Base-by-base conservation (phyloP, 1,140 invertebrate genomes). In the Wasmannia auropunctata region DNA sequence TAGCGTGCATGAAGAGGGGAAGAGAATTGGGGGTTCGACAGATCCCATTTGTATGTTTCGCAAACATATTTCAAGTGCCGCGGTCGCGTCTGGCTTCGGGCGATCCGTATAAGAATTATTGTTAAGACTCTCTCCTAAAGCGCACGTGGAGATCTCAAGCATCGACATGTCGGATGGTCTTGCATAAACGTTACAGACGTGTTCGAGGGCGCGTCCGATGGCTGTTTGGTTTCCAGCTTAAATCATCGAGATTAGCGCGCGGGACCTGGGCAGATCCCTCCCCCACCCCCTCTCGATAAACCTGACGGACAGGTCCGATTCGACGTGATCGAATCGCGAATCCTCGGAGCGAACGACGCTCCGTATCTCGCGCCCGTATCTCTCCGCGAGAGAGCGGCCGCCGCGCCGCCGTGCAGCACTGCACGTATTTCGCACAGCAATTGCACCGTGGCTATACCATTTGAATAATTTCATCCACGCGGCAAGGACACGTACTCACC, bases 401-500 rank as follows among this genome's bases (percentile, higher is more conserved):
- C 22, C 19, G 7, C 8, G 46, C 16, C 8, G 46, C 16, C 1
- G 14, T 14, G 14, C 3, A 1, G 14, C 46, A 16, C 0, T 62
- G 22, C 25, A n/a, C 62, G 60, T 67, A 79, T 79, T 40, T 65
- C 43, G 60, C 43, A 79, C 46, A 34, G 63, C 56, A 69, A 69
- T 80, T 69, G 77, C 63, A 69, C 46, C 7, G 16, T 7, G 49
- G 34, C 31, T 37, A 7, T 11, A 25, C 46, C 77, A 80, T 80
- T 80, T 80, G 77, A 80, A 80, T 80, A 80, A 80, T 80, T 69
- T 80, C 77, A 80, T 69, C 46, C 34, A 80, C 16, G 8, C 14
- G 6, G 46, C 77, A 80, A 80, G 77, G 63, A 69, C 77, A 34
- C 22, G 31, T 80, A 80, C 77, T 80, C 77, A 69, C 77, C 77